These are phyloP conservation scores for Cricetomys ansorgei DNA, from an alignment of 2,113 vertebrate genomes.

Conservation along the genomic window DNA sequence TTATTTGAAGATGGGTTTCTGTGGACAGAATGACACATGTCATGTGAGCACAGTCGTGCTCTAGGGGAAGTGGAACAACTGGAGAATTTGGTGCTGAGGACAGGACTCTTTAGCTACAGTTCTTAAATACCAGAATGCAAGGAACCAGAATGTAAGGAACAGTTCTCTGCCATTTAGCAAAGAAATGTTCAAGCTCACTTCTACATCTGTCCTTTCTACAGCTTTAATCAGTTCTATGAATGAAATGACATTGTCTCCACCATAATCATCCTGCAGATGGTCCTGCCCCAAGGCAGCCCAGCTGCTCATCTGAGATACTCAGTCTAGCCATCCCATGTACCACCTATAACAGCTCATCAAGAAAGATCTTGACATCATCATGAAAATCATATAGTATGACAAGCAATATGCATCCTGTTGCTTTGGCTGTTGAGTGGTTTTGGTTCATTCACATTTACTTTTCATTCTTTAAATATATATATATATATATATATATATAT, in stretches of 20 bases:
- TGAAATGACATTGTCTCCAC: not conserved
- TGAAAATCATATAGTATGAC: not conserved
- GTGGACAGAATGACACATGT: not conserved
- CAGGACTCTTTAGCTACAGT: not conserved
- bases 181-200: not conserved
- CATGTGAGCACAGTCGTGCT: not conserved
- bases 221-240: not conserved
- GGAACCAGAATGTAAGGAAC: not conserved
- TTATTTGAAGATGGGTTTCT: not conserved
- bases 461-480: too few relatives aligned
- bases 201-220: not conserved
- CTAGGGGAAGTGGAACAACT: not conserved
- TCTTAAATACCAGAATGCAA: not conserved
- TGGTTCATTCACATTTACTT: not conserved
- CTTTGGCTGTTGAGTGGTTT: not conserved
- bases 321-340: not conserved
- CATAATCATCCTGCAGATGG: not conserved
- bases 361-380: not conserved
- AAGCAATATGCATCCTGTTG: not conserved
- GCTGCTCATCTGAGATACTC: not conserved
- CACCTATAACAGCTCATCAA: not conserved
- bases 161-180: not conserved
- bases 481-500: too few relatives aligned
- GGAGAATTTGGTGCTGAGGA: not conserved
- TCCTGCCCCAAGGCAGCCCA: not conserved